Evolutionary conservation across 30 jellyfish, hydroid and myxozoan species (phyloP).

Genomic region (Aurelia sp.): DNA sequence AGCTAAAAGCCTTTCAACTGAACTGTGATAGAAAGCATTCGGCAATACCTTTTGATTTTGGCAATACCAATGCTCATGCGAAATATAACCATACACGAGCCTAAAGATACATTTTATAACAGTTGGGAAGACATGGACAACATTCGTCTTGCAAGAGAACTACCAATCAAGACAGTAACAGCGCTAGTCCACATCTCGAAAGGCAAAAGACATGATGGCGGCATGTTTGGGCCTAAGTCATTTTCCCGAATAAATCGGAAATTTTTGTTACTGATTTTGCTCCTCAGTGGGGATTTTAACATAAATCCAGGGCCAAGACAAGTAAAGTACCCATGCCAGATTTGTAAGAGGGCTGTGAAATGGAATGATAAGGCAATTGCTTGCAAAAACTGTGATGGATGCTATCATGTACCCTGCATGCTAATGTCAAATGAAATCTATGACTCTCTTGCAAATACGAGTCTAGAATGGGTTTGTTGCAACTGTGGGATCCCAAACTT

Average conservation of each 20-base stretch:
- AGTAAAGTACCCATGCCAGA: slow-evolving; percentile 3
- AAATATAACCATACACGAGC: background rate
- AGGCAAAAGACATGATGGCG: background rate
- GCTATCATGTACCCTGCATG: slow-evolving; percentile 46
- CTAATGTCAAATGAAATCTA: too few species aligned
- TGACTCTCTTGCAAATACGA: slow-evolving; percentile 4
- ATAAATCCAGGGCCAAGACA: slow-evolving; percentile 20
- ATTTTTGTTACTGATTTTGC: background rate
- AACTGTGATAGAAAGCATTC: too few species aligned
- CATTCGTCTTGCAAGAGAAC: background rate
- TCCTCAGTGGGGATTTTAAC: slow-evolving; percentile 22
- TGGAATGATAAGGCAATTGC: slow-evolving; percentile 39
- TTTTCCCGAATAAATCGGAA: background rate
- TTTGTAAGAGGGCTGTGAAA: slow-evolving; percentile 22
- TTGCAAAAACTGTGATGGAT: slow-evolving; percentile 11
- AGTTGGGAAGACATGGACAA: background rate
- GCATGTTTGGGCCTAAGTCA: background rate
- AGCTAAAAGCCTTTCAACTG: too few species aligned
- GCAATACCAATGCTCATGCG: slow-evolving; percentile 10
- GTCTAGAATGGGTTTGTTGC: slow-evolving; percentile 41
- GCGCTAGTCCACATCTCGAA: background rate
- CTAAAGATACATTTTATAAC: background rate
- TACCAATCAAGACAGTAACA: background rate
- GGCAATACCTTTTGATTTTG: too few species aligned
- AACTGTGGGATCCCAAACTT: slow-evolving; percentile 40